Conservation (phyloP, 2,797 vertebrate species). For the Pithecia hirsuta region DNA sequence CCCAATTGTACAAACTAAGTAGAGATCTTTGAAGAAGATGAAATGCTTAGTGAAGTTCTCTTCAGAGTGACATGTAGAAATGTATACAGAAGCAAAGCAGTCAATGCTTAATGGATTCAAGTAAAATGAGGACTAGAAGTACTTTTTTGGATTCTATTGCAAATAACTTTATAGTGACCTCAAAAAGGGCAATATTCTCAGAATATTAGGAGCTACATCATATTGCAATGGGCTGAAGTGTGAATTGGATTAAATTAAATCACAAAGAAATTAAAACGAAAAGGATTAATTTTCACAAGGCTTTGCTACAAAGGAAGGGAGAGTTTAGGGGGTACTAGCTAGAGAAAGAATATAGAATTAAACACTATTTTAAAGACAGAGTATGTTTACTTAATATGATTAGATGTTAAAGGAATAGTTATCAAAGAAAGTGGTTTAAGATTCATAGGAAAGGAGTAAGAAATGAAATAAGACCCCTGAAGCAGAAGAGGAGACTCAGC, state of each 20-base stretch:
- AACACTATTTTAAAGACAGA: not conserved
- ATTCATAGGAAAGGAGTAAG: not conserved
- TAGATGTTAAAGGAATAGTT: not conserved
- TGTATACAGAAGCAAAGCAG: not conserved
- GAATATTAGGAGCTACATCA: not conserved
- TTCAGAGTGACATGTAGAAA: not conserved
- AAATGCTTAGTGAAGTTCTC: not conserved
- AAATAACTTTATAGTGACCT: not conserved
- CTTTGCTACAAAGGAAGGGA: not conserved
- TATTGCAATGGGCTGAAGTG: not conserved
- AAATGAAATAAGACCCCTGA: not conserved
- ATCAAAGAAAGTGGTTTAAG: not conserved
- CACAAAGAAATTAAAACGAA: not conserved
- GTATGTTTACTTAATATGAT: not conserved
- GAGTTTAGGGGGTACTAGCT: not conserved
- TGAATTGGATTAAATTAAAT: not conserved
- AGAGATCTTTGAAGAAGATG: not conserved
- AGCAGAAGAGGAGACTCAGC: not conserved
- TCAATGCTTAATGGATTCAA: not conserved
- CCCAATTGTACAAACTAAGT: not conserved
- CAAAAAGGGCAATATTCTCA: not conserved
- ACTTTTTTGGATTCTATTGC: not conserved
- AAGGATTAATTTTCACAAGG: not conserved
- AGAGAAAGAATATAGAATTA: not conserved
- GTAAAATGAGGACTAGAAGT: not conserved